Conservation (phyloP, 2,888 invertebrate species). For the Matsumyia berberina region DNA sequence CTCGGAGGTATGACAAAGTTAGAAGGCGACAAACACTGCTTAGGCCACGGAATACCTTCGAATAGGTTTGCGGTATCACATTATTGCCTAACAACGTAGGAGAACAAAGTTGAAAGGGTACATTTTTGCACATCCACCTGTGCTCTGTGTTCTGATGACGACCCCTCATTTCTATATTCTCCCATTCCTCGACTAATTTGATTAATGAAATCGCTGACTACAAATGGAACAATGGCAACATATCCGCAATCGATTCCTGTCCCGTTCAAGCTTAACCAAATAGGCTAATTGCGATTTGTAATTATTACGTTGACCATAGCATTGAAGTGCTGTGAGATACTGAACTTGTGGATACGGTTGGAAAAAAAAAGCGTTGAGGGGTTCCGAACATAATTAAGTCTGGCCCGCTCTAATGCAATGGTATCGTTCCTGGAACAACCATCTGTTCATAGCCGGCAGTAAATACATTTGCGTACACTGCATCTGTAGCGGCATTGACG, state of each 20-base stretch:
- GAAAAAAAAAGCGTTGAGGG: constrained; percentile 40
- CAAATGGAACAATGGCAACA: constrained; percentile 56
- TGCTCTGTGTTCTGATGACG: constrained; percentile 6
- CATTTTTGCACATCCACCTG: constrained; percentile 21
- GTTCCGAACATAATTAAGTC: constrained; percentile 68
- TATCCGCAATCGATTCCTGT: constrained; percentile 63
- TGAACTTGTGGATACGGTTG: constrained; percentile 51
- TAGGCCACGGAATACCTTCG: constrained; percentile 15
- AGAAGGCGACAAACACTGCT: constrained; percentile 4
- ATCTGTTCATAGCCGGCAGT: constrained; percentile 48
- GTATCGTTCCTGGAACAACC: constrained; percentile 37
- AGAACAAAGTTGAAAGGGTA: constrained; percentile 28
- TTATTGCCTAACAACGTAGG: constrained; percentile 36
- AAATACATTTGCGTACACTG: constrained; percentile 58
- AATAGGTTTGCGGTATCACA: constrained; percentile 42
- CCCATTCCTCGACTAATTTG: constrained; percentile 55
- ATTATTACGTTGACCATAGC: constrained; percentile 71
- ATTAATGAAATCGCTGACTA: constrained; percentile 73
- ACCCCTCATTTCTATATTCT: constrained; percentile 31
- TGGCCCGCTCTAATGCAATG: constrained; percentile 84
- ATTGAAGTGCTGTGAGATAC: constrained; percentile 61
- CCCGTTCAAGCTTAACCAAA: constrained; percentile 61
- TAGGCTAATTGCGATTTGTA: constrained; percentile 67
- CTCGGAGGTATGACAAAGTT: constrained; percentile 24
- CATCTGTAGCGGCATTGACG: constrained; percentile 69